phyloP scores from a whole-genome alignment of 2,888 invertebrate genomes.

The Cyclophora albipunctata region DNA sequence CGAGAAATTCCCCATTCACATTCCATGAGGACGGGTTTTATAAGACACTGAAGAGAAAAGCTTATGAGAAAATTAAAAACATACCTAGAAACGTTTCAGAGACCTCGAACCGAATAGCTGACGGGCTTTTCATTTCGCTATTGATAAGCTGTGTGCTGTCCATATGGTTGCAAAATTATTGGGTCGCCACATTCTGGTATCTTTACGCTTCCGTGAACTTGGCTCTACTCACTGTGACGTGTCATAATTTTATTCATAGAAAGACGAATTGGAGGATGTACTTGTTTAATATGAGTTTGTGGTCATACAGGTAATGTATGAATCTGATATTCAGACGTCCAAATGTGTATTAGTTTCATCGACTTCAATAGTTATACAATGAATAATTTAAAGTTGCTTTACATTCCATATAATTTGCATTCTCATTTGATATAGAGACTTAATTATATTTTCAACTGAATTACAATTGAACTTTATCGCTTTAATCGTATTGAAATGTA shows the following conservation, averaged over 20 bases:
- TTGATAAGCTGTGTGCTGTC: conserved; percentile 37
- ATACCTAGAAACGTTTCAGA: conserved; percentile 47
- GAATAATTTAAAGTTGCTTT: no score
- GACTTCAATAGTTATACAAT: no score
- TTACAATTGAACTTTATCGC: no score
- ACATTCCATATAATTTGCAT: no score
- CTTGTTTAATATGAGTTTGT: conserved; percentile 80
- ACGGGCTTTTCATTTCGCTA: conserved; percentile 46
- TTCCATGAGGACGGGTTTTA: conserved; percentile 85
- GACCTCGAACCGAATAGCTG: conserved; percentile 47
- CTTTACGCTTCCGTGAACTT: conserved; percentile 73
- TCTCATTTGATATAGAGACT: no score
- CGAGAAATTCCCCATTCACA: conserved; percentile 82
- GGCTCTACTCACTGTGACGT: conserved; percentile 74
- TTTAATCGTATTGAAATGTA: no score
- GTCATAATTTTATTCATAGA: conserved; percentile 87
- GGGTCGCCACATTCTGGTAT: conserved; percentile 39
- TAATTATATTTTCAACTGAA: no score
- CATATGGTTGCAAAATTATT: conserved; percentile 32
- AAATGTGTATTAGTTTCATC: no score
- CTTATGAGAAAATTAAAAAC: conserved; percentile 70
- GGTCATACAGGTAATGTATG: conserved; percentile 75
- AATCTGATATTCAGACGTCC: background rate
- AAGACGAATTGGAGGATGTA: conserved; percentile 86
- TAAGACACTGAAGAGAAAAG: conserved; percentile 76